These are phyloP conservation scores for Ophioderma brevispina DNA, from an alignment of 35 echinoderm and acorn worm species.

Conservation along the genomic window DNA sequence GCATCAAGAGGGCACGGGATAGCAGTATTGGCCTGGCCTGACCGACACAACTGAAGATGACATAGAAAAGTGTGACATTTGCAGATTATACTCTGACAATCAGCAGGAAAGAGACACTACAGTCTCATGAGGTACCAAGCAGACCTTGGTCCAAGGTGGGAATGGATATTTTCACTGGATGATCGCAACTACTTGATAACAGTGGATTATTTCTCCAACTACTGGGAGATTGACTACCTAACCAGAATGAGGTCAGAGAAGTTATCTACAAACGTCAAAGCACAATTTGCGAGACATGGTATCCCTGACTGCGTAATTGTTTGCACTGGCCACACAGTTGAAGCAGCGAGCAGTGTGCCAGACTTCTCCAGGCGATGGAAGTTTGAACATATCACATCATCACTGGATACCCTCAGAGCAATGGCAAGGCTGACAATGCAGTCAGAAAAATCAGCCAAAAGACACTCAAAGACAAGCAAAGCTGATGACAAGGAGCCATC, in stretches of 20 bases:
- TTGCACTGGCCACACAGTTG: conserved; percentile 3
- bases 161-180: neutral
- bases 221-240: conserved; percentile 18
- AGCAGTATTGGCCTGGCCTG: conserved; percentile 11
- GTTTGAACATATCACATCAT: conserved; percentile 3
- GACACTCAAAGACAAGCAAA: conserved; percentile 1
- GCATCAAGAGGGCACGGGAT: conserved; percentile 12
- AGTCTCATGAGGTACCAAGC: too few relatives aligned
- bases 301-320: conserved; percentile 32
- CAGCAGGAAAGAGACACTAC: too few relatives aligned
- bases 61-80: conserved; percentile 1
- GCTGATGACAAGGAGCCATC: conserved; percentile 26
- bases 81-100: too few relatives aligned
- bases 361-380: conserved; percentile 24
- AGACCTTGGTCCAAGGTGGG: too few relatives aligned
- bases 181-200: conserved; percentile 24
- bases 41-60: neutral
- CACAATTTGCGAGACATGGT: conserved; percentile 26
- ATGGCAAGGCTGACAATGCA: conserved; percentile 41
- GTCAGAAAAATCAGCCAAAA: conserved; percentile 47
- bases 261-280: neutral
- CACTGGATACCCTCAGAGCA: conserved; percentile 29
- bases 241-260: neutral
- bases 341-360: neutral
- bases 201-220: conserved; percentile 56